These are phyloP conservation scores for Sarcophaga bullata DNA, from an alignment of 1,140 invertebrate genomes.

Conservation along the genomic window DNA sequence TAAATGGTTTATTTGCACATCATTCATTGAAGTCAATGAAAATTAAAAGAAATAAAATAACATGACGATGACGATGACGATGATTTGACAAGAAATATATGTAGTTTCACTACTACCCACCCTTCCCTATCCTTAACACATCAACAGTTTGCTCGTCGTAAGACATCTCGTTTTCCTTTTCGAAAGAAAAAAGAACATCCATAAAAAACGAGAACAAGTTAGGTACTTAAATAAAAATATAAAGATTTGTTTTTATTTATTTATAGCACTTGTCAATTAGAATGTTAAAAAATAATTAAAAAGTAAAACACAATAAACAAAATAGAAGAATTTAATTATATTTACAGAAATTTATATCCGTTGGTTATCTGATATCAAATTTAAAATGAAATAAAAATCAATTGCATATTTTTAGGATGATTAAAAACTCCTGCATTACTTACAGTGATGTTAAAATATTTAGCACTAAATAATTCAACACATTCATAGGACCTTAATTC, in stretches of 20 bases:
- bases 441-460: background rate
- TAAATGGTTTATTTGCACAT: too few species aligned
- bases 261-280: background rate
- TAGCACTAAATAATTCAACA: too few species aligned
- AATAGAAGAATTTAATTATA: background rate
- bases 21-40: too few species aligned
- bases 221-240: background rate
- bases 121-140: background rate
- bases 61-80: background rate
- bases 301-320: background rate
- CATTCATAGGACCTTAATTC: too few species aligned
- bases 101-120: background rate
- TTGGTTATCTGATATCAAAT: too few species aligned
- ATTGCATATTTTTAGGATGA: background rate
- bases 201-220: background rate
- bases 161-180: too few species aligned
- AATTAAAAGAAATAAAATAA: too few species aligned
- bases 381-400: background rate
- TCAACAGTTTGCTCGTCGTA: too few species aligned
- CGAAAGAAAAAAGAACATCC: background rate
- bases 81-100: conserved; percentile 6
- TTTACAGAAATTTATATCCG: background rate
- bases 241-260: conserved; percentile 18
- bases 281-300: background rate
- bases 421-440: background rate